Evolutionary conservation across 2,888 invertebrate species (phyloP).

Genomic region (Gari tellinella): DNA sequence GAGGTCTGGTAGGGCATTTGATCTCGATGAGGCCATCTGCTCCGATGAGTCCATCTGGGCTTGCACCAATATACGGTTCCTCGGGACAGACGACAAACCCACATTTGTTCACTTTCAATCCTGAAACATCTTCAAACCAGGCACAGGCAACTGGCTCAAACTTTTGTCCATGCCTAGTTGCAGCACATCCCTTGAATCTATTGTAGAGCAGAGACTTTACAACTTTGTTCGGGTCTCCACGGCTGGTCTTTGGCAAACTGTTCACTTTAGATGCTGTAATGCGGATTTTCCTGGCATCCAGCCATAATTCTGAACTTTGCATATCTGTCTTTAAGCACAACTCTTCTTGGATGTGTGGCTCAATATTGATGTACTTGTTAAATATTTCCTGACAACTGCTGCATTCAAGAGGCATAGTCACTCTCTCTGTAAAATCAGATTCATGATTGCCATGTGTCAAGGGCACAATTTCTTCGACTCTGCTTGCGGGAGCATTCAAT

Average conservation of each 20-base stretch:
- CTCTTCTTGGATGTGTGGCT: not conserved
- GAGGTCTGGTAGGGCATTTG: slow-evolving; percentile 22
- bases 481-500: too few relatives aligned
- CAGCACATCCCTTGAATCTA: slow-evolving; percentile 31
- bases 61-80: slow-evolving; percentile 32
- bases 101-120: not conserved
- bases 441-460: too few relatives aligned
- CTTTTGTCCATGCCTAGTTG: slow-evolving; percentile 26
- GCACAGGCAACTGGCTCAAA: slow-evolving; percentile 24
- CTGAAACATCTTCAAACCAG: slow-evolving; percentile 12
- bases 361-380: slow-evolving; percentile 11
- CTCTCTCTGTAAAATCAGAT: too few relatives aligned
- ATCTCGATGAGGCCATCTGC: slow-evolving; percentile 24
- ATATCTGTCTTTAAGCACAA: slow-evolving; percentile 2
- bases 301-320: slow-evolving; percentile 23
- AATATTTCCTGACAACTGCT: slow-evolving; percentile 13
- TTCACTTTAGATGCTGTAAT: slow-evolving; percentile 17
- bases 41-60: slow-evolving; percentile 30
- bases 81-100: slow-evolving; percentile 16
- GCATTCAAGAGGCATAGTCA: not conserved
- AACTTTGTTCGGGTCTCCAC: slow-evolving; percentile 27
- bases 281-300: slow-evolving; percentile 23
- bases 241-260: slow-evolving; percentile 10
- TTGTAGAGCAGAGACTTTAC: slow-evolving; percentile 19
- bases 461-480: too few relatives aligned